Base-by-base conservation (phyloP, 2,888 invertebrate genomes). In the Drosophila ezoana region DNA sequence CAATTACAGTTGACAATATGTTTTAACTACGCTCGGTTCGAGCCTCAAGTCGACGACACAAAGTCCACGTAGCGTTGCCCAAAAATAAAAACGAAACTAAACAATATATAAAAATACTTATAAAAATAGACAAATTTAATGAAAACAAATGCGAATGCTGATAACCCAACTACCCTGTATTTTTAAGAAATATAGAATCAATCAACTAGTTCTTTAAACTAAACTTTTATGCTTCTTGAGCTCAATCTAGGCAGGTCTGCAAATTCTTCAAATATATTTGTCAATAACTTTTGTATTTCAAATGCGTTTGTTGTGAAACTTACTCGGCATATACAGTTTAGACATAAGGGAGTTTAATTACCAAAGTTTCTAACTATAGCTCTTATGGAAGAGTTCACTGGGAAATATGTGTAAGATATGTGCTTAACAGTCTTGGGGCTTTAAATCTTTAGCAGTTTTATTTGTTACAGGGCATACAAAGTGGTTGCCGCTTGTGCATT, bases 31-130 rank as follows among this genome's bases (percentile, higher is more conserved):
- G 44, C 53, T 18, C 40, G 13, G 14, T 10, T 38, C 20, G 33
- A 13, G 14, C n/a, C 23, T 14, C 61, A 32, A 47, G 16, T 47
- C 33, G 61, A 16, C 23, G 23, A 33, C 61, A 41, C 44, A 61
- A 62, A 23, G 33, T 35, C n/a, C 62, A 62, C 62, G 62, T 62
- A 62, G 13, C 28, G 33, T 28, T 49, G 63, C 38, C 62, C 63
- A 62, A 49, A 62, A 48, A 13, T 28, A 28, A 28, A 8, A 28
- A 8, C 28, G 8, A 44, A 41, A 53, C 14, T 10, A 41, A 43
- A 14, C 44, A n/a, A 13, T n/a, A 20, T 41, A 32, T 41, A 28
- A 10, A 20, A 10, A 33, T 18, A 44, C 4, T 5, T 35, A 4
- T 33, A 41, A n/a, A 28, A 48, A 48, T 48, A 23, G 14, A 33